These are phyloP conservation scores for Eupithecia centaureata DNA, from an alignment of 2,888 invertebrate genomes.

Conservation along the genomic window DNA sequence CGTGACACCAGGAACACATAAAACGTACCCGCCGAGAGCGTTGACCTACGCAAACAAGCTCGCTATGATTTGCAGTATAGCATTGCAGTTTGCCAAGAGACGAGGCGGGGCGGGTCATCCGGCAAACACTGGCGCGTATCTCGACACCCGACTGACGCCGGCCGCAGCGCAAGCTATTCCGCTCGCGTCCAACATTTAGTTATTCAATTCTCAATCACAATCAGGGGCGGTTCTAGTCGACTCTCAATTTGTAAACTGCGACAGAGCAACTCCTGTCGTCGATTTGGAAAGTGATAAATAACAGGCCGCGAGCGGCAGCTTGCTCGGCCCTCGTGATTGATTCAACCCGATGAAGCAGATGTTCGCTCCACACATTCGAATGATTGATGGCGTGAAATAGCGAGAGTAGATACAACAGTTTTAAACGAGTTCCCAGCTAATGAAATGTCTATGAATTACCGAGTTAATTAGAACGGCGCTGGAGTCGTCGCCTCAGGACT, in stretches of 20 bases:
- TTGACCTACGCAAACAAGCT: conserved; percentile 81
- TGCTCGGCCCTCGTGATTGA: conserved; percentile 72
- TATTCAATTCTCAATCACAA: conserved; percentile 55
- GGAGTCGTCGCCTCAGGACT: conserved; percentile 71
- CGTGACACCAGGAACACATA: conserved; percentile 83
- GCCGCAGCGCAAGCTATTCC: conserved; percentile 57
- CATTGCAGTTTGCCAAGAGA: conserved; percentile 81
- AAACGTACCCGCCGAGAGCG: conserved; percentile 75
- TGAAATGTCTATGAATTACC: conserved; percentile 71
- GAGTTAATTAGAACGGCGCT: conserved; percentile 71
- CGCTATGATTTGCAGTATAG: conserved; percentile 79
- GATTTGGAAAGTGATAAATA: conserved; percentile 70
- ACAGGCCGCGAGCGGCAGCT: conserved; percentile 57
- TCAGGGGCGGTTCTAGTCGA: conserved; percentile 49
- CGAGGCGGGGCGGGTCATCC: conserved; percentile 72
- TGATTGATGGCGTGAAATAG: conserved; percentile 63
- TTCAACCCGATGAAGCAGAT: conserved; percentile 67
- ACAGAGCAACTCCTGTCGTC: conserved; percentile 62
- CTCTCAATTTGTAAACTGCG: conserved; percentile 64
- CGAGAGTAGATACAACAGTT: conserved; percentile 50
- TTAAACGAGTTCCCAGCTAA: conserved; percentile 55
- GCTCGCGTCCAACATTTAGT: conserved; percentile 51
- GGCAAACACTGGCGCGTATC: conserved; percentile 70
- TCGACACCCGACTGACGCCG: conserved; percentile 61
- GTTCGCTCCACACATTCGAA: conserved; percentile 57